phyloP scores from a whole-genome alignment of 1,140 invertebrate genomes.

The Danaus plexippus region DNA sequence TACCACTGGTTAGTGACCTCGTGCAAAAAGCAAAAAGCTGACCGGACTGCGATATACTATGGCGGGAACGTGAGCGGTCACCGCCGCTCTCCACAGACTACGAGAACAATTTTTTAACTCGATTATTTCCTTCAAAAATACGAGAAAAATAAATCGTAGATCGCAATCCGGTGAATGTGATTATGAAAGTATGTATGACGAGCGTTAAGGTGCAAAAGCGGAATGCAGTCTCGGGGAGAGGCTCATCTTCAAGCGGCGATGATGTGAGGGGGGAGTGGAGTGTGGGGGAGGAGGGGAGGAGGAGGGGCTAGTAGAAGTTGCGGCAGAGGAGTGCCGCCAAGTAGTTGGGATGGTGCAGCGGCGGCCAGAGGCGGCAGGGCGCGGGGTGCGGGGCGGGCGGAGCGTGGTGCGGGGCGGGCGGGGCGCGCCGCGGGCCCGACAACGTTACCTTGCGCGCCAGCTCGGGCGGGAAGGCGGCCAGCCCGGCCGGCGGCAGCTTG shows the following conservation, averaged over 20 bases:
- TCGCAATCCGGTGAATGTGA: too few relatives aligned
- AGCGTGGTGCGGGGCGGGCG: conserved; percentile 14
- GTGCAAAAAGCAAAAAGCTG: too few relatives aligned
- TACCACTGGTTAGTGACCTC: too few relatives aligned
- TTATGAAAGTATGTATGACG: too few relatives aligned
- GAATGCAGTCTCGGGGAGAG: conserved; percentile 4
- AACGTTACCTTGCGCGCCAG: conserved; percentile 68
- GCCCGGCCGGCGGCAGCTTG: conserved; percentile 60
- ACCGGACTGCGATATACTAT: too few relatives aligned
- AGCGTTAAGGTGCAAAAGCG: too few relatives aligned
- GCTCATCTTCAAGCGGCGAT: not conserved
- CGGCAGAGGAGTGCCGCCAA: conserved; percentile 59
- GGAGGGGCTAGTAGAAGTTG: conserved; percentile 46
- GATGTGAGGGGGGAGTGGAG: conserved; percentile 1
- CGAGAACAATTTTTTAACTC: too few relatives aligned
- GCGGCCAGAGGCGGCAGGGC: conserved; percentile 33
- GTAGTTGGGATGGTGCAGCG: conserved; percentile 55
- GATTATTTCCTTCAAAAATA: too few relatives aligned
- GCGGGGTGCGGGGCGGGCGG: conserved; percentile 17
- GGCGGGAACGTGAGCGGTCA: too few relatives aligned
- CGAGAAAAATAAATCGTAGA: too few relatives aligned
- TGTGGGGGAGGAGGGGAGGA: not conserved
- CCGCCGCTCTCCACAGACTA: too few relatives aligned
- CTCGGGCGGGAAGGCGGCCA: conserved; percentile 59
- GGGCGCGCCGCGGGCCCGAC: conserved; percentile 21